Evolutionary conservation across 2,797 vertebrate genomes (phyloP).

Genomic region (Sparidentex hasta): DNA sequence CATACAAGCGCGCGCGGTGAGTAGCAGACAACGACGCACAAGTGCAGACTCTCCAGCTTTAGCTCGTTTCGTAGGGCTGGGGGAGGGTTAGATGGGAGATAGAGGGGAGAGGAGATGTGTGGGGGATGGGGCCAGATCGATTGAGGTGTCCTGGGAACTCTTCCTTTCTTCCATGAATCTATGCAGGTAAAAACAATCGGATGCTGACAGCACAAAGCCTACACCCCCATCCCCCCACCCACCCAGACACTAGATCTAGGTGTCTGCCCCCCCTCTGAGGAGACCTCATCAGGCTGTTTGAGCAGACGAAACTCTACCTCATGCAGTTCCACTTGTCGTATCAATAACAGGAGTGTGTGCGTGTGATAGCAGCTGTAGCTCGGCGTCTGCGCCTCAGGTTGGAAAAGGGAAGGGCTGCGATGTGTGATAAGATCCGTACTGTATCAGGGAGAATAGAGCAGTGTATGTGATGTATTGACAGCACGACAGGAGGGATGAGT

Average conservation of each 20-base stretch:
- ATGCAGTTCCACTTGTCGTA: constrained; percentile 37
- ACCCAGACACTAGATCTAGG: constrained; percentile 23
- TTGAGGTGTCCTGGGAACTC: constrained; percentile 63
- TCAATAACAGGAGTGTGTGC: constrained; percentile 39
- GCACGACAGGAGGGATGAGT: constrained; percentile 31
- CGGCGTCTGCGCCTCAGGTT: constrained; percentile 51
- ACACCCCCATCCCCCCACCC: background rate
- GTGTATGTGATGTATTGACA: constrained; percentile 44
- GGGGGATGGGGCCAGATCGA: constrained; percentile 61
- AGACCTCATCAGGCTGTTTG: constrained; percentile 48
- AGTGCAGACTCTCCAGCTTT: constrained; percentile 26
- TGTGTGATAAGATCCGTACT: constrained; percentile 44
- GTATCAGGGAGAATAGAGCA: constrained; percentile 11
- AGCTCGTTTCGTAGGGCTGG: constrained; percentile 22
- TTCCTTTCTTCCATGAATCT: constrained; percentile 66
- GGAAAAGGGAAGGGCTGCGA: constrained; percentile 30
- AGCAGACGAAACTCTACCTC: constrained; percentile 40
- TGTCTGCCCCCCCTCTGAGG: constrained; percentile 14
- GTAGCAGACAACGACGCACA: constrained; percentile 44
- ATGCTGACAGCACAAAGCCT: constrained; percentile 66
- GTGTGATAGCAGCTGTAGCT: constrained; percentile 44
- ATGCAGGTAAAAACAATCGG: constrained; percentile 50
- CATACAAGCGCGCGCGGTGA: background rate
- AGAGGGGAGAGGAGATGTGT: constrained; percentile 13
- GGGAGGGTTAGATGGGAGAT: constrained; percentile 55